A percentile compares a stretch with the other conserved stretches of the same genome.
Evolutionary conservation across 2,113 vertebrate species (phyloP).

Genomic region (Mustela nigripes): DNA sequence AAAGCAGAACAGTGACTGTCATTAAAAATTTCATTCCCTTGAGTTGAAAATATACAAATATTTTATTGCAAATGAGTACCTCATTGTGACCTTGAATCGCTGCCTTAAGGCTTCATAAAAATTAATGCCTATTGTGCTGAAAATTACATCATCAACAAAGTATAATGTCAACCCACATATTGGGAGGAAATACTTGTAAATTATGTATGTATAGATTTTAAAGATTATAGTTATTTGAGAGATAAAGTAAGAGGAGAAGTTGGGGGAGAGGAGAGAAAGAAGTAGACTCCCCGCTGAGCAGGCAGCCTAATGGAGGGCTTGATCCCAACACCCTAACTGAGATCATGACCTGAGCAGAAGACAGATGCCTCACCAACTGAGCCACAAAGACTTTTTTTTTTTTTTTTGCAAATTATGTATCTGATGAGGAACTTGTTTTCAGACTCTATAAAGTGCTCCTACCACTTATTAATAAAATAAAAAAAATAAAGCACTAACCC

Average conservation of each 20-base stretch:
- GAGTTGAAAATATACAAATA: not conserved
- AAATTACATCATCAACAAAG: not conserved
- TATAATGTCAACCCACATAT: not conserved
- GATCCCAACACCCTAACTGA: too few species aligned
- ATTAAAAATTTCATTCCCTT: not conserved
- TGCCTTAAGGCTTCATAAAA: not conserved
- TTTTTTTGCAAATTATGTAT: not conserved
- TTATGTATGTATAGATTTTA: not conserved
- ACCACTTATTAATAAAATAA: not conserved
- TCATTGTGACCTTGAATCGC: not conserved
- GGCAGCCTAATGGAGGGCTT: too few species aligned
- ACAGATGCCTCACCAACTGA: too few species aligned
- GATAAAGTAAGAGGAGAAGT: too few species aligned
- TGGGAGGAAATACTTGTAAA: not conserved
- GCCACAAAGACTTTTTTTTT: not conserved
- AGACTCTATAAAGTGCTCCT: not conserved
- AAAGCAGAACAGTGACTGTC: not conserved
- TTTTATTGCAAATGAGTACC: not conserved
- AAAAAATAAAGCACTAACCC: not conserved
- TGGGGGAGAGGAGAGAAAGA: too few species aligned
- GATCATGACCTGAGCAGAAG: too few species aligned
- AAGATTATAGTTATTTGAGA: too few species aligned
- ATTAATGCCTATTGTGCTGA: not conserved
- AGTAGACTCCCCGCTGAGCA: too few species aligned
- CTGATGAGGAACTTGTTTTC: not conserved